Percentiles rank a stretch among this genome's conserved stretches.
phyloP scores from a whole-genome alignment of 2,797 vertebrate genomes.

The Enteromius mattozi region DNA sequence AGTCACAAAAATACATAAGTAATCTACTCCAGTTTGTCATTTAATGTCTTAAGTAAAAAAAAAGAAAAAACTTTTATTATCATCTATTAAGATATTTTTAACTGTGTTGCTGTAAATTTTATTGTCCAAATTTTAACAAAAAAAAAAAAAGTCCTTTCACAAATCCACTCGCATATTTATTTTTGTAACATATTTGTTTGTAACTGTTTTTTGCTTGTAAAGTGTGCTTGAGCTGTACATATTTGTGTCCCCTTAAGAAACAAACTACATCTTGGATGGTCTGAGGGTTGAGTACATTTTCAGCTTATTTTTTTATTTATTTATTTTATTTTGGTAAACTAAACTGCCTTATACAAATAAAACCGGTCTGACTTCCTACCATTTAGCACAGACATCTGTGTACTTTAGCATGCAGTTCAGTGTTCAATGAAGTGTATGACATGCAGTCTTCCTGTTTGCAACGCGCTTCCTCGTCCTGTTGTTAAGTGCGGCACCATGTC shows the following conservation, averaged over 20 bases:
- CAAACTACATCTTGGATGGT: neutral
- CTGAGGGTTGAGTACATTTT: neutral
- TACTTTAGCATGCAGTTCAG: neutral
- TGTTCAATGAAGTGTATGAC: neutral
- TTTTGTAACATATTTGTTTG: neutral
- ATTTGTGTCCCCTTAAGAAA: neutral
- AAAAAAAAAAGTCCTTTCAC: no score
- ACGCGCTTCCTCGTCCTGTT: neutral
- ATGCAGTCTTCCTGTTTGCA: neutral
- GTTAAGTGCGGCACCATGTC: conserved; percentile 2
- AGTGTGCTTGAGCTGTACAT: neutral
- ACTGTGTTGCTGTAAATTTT: no score
- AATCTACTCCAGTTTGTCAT: neutral
- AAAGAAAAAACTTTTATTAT: no score
- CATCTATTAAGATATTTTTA: no score
- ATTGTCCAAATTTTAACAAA: no score
- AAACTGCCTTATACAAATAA: neutral
- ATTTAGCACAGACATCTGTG: neutral
- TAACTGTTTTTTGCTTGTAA: neutral
- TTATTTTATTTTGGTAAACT: neutral
- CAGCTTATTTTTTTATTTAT: neutral
- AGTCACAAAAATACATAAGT: no score
- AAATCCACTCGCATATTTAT: neutral
- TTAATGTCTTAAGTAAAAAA: neutral
- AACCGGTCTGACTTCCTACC: neutral